These are phyloP conservation scores for Nymphalis c-album DNA, from an alignment of 2,888 invertebrate species.

Conservation along the genomic window DNA sequence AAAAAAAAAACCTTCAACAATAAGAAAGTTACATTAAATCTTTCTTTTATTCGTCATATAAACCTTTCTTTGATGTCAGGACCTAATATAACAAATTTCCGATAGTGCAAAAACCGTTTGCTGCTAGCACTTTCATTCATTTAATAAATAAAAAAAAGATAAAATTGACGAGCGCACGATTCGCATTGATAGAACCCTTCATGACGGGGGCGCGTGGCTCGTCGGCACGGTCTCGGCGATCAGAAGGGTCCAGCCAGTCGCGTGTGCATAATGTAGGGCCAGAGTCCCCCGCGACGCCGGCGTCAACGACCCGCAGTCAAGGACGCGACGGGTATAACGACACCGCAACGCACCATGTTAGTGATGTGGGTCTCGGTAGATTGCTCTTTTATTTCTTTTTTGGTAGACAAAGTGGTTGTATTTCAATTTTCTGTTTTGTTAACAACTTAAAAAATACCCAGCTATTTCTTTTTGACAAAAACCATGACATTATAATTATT, in stretches of 20 bases:
- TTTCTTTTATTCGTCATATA: no score
- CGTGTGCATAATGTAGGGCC: conserved; percentile 57
- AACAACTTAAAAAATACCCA: not conserved
- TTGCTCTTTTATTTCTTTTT: conserved; percentile 26
- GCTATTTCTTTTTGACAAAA: no score
- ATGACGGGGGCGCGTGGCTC: conserved; percentile 49
- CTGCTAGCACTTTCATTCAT: not conserved
- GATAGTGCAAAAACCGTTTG: not conserved
- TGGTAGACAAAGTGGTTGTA: conserved; percentile 2
- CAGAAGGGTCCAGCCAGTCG: conserved; percentile 53
- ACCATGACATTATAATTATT: no score
- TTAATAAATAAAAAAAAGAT: not conserved
- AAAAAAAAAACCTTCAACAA: no score
- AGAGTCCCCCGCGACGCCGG: conserved; percentile 61
- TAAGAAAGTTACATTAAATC: no score
- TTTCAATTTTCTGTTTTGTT: not conserved
- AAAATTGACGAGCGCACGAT: conserved; percentile 13
- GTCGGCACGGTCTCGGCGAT: conserved; percentile 51
- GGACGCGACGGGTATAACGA: conserved; percentile 52
- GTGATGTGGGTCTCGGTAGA: conserved; percentile 22
- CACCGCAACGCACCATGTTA: conserved; percentile 32
- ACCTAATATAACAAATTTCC: not conserved
- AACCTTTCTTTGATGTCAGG: no score
- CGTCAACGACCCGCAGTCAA: conserved; percentile 73
- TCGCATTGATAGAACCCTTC: conserved; percentile 30